Evolutionary conservation across 2,888 invertebrate species (phyloP), one percentile per base, ranked within the genome.

Genomic region (Bhutanitis thaidina): DNA sequence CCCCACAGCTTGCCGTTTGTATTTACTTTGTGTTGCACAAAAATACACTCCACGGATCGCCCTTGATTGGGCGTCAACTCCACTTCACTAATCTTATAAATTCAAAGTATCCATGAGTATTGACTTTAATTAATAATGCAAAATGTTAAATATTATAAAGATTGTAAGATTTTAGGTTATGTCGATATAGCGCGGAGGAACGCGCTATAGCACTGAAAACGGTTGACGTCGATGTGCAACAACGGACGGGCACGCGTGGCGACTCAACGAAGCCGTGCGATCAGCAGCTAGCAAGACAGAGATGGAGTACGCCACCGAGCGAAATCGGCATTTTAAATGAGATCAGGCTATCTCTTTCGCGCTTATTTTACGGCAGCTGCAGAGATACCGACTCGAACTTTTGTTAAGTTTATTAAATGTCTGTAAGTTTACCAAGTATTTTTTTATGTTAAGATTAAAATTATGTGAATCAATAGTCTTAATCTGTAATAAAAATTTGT

Each of bases 1-100:
- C 96, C 96, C 96, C 96, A 97, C 96, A 97, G 96, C 94, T 96
- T 96, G 96, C 93, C 94, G 93, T 95, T 93, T 94, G 91, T 92
- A 90, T 91, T 84, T 88, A 87, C 90, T 90, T 87, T 85, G 76
- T 81, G 79, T 73, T 81, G 84, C 91, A 91, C 91, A 90, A 90
- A 90, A 90, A 90, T 81, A 80, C 88, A 89, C 89, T 81, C 76
- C 81, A 87, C 87, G 80, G 62, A 78, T 82, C 80, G 88, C 88
- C 80, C 67, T 65, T 61, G 60, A 56, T 62, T 66, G 81, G 86
- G 86, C 85, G 85, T 75, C 67, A 75, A 75, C 71, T 72, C 71
- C 88, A 87, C 87, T 80, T 71, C 89, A 89, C 89, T 74, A 80
- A 81, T 79, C 77, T 71, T 87, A 89, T 78, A 75, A 83, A 83